Conservation (phyloP, 2,888 invertebrate species). For the Agrochola circellaris region DNA sequence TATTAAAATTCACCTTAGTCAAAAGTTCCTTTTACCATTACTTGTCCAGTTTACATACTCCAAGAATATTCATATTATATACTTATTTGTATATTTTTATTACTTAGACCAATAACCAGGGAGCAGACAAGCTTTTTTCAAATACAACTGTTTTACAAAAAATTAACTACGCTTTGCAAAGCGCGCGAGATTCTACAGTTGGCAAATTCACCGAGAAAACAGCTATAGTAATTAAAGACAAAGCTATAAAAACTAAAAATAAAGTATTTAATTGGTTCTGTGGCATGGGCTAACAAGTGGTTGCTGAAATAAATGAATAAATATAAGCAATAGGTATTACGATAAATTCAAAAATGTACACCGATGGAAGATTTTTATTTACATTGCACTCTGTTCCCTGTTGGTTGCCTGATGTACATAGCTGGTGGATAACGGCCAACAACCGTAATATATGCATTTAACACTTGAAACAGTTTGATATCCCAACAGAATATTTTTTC, state of each 20-base stretch:
- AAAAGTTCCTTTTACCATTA: neutral
- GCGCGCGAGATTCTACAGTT: neutral
- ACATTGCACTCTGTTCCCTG: neutral
- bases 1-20: neutral
- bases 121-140: neutral
- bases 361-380: neutral
- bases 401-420: neutral
- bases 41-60: slow-evolving; percentile 30
- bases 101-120: slow-evolving; percentile 1
- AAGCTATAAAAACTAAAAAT: neutral
- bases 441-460: neutral
- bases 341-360: neutral
- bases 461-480: slow-evolving; percentile 46
- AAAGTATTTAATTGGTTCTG: neutral
- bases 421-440: neutral
- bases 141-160: neutral
- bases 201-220: neutral
- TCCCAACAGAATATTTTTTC: slow-evolving; percentile 71
- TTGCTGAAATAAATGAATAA: neutral
- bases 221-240: neutral
- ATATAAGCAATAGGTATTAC: neutral
- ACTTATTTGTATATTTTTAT: slow-evolving; percentile 19
- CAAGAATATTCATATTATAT: slow-evolving; percentile 13
- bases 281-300: neutral
- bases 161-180: neutral